Evolutionary conservation across 2,888 invertebrate genomes (phyloP).

Genomic region (Pollenia labialis): DNA sequence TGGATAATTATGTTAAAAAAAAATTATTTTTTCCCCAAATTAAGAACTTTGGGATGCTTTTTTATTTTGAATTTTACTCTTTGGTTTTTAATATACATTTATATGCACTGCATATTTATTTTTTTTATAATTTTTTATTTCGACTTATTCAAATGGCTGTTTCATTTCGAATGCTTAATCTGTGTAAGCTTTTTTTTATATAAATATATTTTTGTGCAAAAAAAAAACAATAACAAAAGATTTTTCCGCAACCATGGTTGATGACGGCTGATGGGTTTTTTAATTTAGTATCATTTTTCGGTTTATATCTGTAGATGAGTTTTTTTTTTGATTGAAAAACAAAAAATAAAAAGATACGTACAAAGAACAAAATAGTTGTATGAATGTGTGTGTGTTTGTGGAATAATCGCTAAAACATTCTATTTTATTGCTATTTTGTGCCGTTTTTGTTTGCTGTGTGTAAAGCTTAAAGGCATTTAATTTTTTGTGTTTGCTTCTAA

Average conservation of each 20-base stretch:
- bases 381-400: not conserved
- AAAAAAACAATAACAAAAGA: not conserved
- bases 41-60: not conserved
- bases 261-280: constrained; percentile 1
- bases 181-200: not conserved
- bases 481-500: not conserved
- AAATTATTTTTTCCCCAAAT: not conserved
- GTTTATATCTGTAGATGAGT: not conserved
- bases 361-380: not conserved
- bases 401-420: not conserved
- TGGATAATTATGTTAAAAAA: too few species aligned
- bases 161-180: constrained; percentile 15
- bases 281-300: constrained; percentile 1
- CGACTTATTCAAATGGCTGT: not conserved
- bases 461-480: not conserved
- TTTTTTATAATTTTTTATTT: not conserved
- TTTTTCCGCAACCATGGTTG: not conserved
- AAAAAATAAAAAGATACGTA: constrained; percentile 2
- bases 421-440: not conserved
- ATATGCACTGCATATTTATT: not conserved
- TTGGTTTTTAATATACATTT: not conserved
- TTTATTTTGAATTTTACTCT: not conserved
- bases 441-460: not conserved
- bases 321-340: not conserved
- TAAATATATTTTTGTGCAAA: not conserved